Percentiles rank a stretch among this genome's conserved stretches.
Evolutionary conservation across 2,113 vertebrate species (phyloP).

Genomic region (Phyllostomus hastatus): DNA sequence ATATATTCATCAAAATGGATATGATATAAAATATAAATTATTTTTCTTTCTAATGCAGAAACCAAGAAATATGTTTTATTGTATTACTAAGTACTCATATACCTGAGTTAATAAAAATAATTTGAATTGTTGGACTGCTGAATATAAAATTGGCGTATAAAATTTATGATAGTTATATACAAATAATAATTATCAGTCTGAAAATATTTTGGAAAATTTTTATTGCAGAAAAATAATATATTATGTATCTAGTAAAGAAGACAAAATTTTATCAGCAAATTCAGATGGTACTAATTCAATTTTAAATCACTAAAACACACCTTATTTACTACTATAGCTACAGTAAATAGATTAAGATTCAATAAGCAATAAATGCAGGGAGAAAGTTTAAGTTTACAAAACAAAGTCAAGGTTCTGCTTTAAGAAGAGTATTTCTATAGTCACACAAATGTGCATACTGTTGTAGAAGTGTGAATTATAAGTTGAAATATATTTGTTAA

Average conservation of each 20-base stretch:
- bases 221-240: conserved; percentile 27
- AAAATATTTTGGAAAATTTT: not conserved
- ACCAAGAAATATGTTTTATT: conserved; percentile 44
- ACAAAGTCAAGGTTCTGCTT: not conserved
- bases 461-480: not conserved
- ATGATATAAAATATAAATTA: conserved; percentile 80
- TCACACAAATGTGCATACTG: not conserved
- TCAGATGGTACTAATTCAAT: not conserved
- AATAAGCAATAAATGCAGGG: not conserved
- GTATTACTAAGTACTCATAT: not conserved
- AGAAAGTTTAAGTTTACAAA: not conserved
- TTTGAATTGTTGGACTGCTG: conserved; percentile 4
- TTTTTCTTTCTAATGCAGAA: conserved; percentile 70
- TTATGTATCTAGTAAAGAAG: not conserved
- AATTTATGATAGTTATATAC: not conserved
- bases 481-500: not conserved
- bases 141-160: conserved; percentile 32
- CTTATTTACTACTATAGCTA: conserved; percentile 14
- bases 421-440: not conserved
- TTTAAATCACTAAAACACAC: conserved; percentile 37
- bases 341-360: conserved; percentile 6
- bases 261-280: conserved; percentile 29
- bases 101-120: conserved; percentile 44
- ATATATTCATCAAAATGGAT: conserved; percentile 77
- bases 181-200: not conserved